Conservation (phyloP, 2,888 invertebrate species). For the Drosophila pseudotakahashii region DNA sequence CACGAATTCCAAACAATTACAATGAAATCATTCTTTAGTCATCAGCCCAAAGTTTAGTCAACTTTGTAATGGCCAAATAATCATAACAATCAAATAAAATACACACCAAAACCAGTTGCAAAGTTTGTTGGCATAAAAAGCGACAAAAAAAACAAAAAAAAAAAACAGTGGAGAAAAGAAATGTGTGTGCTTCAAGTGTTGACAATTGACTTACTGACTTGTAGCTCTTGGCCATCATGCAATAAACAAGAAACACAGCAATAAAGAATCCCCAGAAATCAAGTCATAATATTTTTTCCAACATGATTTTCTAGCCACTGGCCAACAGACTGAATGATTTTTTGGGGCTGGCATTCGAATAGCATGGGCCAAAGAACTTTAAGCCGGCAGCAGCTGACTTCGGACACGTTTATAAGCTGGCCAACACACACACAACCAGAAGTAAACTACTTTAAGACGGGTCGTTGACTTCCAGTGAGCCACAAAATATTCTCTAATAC, state of each 20-base stretch:
- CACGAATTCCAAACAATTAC: slow-evolving; percentile 21
- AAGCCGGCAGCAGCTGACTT: slow-evolving; percentile 50
- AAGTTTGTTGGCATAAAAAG: slow-evolving; percentile 21
- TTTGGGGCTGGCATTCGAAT: slow-evolving; percentile 56
- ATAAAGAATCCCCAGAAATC: slow-evolving; percentile 26
- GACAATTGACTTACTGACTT: slow-evolving; percentile 77
- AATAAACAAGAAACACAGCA: slow-evolving; percentile 29
- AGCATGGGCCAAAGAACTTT: slow-evolving; percentile 43
- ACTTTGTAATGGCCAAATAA: slow-evolving; percentile 45
- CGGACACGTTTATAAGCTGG: slow-evolving; percentile 53
- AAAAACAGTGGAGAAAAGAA: slow-evolving; percentile 15
- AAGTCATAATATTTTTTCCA: slow-evolving; percentile 45
- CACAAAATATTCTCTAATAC: slow-evolving; percentile 17
- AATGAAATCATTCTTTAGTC: slow-evolving; percentile 31
- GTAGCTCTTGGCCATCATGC: slow-evolving; percentile 53
- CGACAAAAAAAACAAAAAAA: not conserved
- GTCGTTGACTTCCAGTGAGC: slow-evolving; percentile 26
- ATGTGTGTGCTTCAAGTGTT: slow-evolving; percentile 58
- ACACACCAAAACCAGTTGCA: slow-evolving; percentile 57
- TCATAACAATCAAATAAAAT: slow-evolving; percentile 40
- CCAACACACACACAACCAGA: slow-evolving; percentile 40
- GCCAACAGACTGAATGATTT: slow-evolving; percentile 7
- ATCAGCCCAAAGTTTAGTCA: slow-evolving; percentile 35
- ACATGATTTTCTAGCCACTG: slow-evolving; percentile 29
- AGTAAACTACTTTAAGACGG: slow-evolving; percentile 35